Conservation (phyloP, 2,888 invertebrate species). For the Andrena flavipes region DNA sequence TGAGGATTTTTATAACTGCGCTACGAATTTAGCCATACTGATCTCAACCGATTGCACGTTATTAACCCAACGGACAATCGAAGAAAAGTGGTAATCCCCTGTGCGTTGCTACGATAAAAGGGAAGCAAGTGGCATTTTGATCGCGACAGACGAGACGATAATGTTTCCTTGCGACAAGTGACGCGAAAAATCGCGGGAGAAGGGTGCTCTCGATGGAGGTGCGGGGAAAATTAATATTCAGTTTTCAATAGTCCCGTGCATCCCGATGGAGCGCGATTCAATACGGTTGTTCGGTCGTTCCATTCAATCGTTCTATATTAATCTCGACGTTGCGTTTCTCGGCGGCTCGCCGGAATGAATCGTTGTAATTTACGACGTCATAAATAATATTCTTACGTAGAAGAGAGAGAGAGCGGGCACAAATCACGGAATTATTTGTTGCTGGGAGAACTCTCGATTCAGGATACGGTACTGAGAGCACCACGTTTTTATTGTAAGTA, state of each 20-base stretch:
- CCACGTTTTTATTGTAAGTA: conserved; percentile 24
- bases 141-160: no score
- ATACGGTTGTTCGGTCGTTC: conserved; percentile 46
- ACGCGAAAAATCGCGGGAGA: neutral
- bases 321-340: conserved; percentile 44
- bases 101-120: no score
- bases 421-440: conserved; percentile 55
- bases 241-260: conserved; percentile 34
- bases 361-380: conserved; percentile 49
- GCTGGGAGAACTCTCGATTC: conserved; percentile 22
- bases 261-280: conserved; percentile 35
- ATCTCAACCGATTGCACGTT: no score
- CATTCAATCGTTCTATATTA: conserved; percentile 52
- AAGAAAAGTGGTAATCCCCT: no score
- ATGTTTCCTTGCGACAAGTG: neutral
- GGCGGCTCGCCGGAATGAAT: conserved; percentile 36
- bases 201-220: conserved; percentile 2
- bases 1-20: no score
- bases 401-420: conserved; percentile 16
- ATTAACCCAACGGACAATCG: no score
- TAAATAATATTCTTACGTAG: conserved; percentile 57
- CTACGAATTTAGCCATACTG: no score
- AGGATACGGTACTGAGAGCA: neutral
- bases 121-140: no score
- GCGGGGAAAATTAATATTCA: conserved; percentile 40